Percentiles rank a stretch among this genome's conserved stretches.
Evolutionary conservation across 2,113 vertebrate genomes (phyloP).

Genomic region (Vulpes vulpes): DNA sequence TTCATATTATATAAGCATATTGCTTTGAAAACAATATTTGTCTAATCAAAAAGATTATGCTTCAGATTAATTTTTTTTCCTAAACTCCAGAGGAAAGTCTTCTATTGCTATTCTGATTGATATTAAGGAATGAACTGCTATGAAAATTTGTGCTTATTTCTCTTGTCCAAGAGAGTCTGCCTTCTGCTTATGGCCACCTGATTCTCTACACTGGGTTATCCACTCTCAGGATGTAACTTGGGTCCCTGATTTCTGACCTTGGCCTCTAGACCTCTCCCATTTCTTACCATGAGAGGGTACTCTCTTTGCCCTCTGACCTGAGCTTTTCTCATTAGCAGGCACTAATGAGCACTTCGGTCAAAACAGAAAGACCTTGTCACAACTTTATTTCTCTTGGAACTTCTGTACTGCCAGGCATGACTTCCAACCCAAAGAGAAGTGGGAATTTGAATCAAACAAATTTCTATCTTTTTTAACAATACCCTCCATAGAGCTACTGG

Average conservation of each 20-base stretch:
- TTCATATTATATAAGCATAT: background rate
- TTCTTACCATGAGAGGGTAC: background rate
- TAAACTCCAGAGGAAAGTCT: background rate
- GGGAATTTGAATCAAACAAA: background rate
- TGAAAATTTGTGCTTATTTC: background rate
- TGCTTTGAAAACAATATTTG: slow-evolving; percentile 13
- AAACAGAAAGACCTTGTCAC: slow-evolving; percentile 43
- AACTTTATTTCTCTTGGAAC: background rate
- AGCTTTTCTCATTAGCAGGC: slow-evolving; percentile 66
- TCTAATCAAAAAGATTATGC: background rate
- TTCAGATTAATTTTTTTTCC: slow-evolving; percentile 3
- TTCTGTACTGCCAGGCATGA: background rate
- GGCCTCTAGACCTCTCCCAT: background rate
- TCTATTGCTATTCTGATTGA: background rate
- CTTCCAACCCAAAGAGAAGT: background rate
- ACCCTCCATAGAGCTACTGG: background rate
- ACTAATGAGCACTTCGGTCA: slow-evolving; percentile 48
- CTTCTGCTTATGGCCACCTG: background rate
- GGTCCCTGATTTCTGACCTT: slow-evolving; percentile 19
- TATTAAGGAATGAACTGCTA: background rate
- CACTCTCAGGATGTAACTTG: background rate
- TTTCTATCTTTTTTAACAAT: background rate
- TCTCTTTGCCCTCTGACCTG: slow-evolving; percentile 47
- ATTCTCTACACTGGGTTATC: background rate
- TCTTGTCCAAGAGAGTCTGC: background rate